These are phyloP conservation scores for Resseliella maxima DNA, from an alignment of 2,888 invertebrate genomes.

Conservation along the genomic window DNA sequence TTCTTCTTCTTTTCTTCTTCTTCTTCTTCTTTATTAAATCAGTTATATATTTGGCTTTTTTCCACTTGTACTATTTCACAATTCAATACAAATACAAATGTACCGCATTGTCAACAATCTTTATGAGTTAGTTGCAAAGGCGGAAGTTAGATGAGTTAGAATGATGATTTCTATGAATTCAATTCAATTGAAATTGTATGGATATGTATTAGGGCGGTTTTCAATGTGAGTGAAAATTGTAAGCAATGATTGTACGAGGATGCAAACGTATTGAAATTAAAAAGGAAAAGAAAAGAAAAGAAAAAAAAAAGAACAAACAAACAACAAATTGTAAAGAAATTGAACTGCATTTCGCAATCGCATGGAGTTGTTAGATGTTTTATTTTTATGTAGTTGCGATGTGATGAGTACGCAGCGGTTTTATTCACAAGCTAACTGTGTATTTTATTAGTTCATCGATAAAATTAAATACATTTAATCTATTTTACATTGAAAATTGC, in stretches of 20 bases:
- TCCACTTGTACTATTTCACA: no score
- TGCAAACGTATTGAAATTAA: neutral
- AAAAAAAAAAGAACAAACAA: no score
- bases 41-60: neutral
- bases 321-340: no score
- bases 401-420: neutral
- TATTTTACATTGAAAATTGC: neutral
- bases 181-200: neutral
- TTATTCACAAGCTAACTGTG: neutral
- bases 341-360: neutral
- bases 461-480: slow-evolving; percentile 11
- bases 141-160: slow-evolving; percentile 19
- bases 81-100: neutral
- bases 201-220: neutral
- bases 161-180: neutral
- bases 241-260: neutral
- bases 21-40: neutral
- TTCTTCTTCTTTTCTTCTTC: neutral
- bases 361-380: slow-evolving; percentile 4
- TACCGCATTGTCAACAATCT: neutral
- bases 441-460: slow-evolving; percentile 28
- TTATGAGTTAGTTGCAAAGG: neutral
- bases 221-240: neutral
- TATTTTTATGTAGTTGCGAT: neutral
- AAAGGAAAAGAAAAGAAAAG: no score